Percentiles rank a stretch among this genome's conserved stretches.
These are phyloP conservation scores for Cepaea nemoralis DNA, from an alignment of 1,140 invertebrate genomes.

Conservation along the genomic window DNA sequence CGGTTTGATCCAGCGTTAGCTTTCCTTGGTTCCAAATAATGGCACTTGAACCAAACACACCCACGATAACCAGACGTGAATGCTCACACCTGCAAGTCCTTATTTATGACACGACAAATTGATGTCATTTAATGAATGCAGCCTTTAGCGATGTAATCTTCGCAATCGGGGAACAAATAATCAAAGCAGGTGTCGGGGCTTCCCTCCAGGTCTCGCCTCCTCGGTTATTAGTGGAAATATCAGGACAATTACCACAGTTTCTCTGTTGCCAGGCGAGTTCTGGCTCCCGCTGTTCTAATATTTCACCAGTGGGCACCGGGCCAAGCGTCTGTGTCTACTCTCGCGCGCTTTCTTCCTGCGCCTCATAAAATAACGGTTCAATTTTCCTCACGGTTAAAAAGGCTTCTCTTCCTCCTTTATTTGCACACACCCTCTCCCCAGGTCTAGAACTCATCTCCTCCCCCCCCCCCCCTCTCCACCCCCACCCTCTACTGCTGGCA, in stretches of 20 bases:
- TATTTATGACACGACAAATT: slow-evolving; percentile 1
- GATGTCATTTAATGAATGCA: neutral
- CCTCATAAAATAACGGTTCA: neutral
- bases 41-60: no score
- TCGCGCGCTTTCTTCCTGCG: neutral
- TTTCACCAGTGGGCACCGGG: neutral
- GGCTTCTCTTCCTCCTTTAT: neutral
- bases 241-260: neutral
- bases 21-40: no score
- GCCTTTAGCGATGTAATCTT: neutral
- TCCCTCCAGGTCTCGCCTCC: neutral
- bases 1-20: no score
- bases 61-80: no score
- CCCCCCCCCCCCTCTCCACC: neutral
- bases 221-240: slow-evolving; percentile 9
- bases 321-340: neutral
- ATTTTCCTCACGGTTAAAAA: neutral
- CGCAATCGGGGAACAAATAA: neutral
- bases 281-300: neutral
- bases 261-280: neutral
- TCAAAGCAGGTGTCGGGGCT: slow-evolving; percentile 1
- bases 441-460: neutral
- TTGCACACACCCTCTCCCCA: neutral
- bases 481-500: neutral
- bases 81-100: slow-evolving; percentile 16